These are phyloP conservation scores for Aurelia aurita complex sp. Pacific DNA, from an alignment of 30 jellyfish, hydroid and myxozoan genomes.

Conservation along the genomic window DNA sequence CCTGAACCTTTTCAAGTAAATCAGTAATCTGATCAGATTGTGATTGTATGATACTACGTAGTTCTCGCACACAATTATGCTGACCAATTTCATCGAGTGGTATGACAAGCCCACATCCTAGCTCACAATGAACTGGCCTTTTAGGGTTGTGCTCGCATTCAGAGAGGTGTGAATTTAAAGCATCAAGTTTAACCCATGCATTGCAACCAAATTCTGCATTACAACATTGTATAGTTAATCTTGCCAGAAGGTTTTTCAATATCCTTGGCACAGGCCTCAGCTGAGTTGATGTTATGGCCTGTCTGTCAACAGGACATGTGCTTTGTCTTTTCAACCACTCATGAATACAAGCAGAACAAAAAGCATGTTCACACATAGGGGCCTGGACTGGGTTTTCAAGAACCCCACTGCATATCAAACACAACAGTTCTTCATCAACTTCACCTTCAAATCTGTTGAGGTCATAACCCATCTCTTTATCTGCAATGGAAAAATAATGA, in stretches of 20 bases:
- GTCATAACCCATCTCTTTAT: slow-evolving; percentile 87
- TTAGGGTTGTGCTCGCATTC: slow-evolving; percentile 97
- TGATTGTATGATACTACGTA: slow-evolving; percentile 78
- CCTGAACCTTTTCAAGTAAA: slow-evolving; percentile 82
- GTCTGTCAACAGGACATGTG: slow-evolving; percentile 99
- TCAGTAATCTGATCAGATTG: slow-evolving; percentile 92
- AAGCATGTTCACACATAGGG: slow-evolving; percentile 98
- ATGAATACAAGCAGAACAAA: slow-evolving; percentile 91
- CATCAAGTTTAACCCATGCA: slow-evolving; percentile 90
- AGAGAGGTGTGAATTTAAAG: slow-evolving; percentile 72
- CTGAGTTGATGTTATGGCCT: slow-evolving; percentile 77
- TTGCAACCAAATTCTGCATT: slow-evolving; percentile 91
- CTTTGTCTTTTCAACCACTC: slow-evolving; percentile 95
- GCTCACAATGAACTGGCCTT: slow-evolving; percentile 96
- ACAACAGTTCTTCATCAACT: slow-evolving; percentile 94
- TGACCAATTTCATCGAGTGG: slow-evolving; percentile 91
- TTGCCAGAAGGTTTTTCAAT: slow-evolving; percentile 85
- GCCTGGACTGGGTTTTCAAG: slow-evolving; percentile 99
- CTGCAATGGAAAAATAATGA: neutral
- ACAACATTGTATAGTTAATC: slow-evolving; percentile 86
- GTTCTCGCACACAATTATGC: slow-evolving; percentile 94
- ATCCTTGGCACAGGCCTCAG: slow-evolving; percentile 96
- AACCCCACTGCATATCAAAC: slow-evolving; percentile 97
- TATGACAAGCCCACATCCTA: slow-evolving; percentile 92
- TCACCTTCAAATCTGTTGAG: slow-evolving; percentile 92